Conservation (phyloP, 2,888 invertebrate genomes). For the Ectobius pallidus region DNA sequence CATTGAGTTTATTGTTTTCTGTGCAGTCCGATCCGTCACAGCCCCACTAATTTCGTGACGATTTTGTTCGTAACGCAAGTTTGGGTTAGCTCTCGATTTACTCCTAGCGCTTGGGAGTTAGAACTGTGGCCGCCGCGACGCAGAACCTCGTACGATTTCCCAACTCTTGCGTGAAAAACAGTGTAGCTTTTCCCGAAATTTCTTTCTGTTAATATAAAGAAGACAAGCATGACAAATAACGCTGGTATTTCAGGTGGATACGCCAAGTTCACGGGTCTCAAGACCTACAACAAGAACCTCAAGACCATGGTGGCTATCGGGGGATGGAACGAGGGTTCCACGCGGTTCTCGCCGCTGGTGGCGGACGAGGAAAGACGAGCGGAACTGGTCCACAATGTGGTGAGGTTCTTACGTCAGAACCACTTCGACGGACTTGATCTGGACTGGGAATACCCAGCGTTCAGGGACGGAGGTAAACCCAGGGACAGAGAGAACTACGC, state of each 20-base stretch:
- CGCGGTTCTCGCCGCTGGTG: slow-evolving; percentile 86
- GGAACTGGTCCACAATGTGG: slow-evolving; percentile 63
- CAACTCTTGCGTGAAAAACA: too few species aligned
- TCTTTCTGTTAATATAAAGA: too few species aligned
- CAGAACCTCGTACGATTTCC: too few species aligned
- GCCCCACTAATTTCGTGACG: too few species aligned
- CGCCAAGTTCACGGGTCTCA: slow-evolving; percentile 90
- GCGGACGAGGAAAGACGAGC: slow-evolving; percentile 76
- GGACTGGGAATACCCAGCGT: slow-evolving; percentile 90
- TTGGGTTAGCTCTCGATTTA: too few species aligned
- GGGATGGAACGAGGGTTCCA: slow-evolving; percentile 94
- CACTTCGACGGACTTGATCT: slow-evolving; percentile 92
- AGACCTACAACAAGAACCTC: slow-evolving; percentile 89
- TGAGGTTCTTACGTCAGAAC: slow-evolving; percentile 81
- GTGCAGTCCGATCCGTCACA: too few species aligned
- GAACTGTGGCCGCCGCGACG: too few species aligned
- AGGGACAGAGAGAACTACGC: slow-evolving; percentile 89
- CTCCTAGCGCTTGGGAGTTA: too few species aligned
- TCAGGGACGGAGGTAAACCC: slow-evolving; percentile 75
- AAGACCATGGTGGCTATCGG: slow-evolving; percentile 92
- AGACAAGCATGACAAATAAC: too few species aligned
- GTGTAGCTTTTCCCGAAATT: too few species aligned
- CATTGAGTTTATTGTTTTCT: too few species aligned
- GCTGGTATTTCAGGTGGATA: slow-evolving; percentile 86
- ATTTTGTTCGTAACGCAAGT: too few species aligned